Conservation (phyloP, 1,140 invertebrate species). For the Cepaea nemoralis region DNA sequence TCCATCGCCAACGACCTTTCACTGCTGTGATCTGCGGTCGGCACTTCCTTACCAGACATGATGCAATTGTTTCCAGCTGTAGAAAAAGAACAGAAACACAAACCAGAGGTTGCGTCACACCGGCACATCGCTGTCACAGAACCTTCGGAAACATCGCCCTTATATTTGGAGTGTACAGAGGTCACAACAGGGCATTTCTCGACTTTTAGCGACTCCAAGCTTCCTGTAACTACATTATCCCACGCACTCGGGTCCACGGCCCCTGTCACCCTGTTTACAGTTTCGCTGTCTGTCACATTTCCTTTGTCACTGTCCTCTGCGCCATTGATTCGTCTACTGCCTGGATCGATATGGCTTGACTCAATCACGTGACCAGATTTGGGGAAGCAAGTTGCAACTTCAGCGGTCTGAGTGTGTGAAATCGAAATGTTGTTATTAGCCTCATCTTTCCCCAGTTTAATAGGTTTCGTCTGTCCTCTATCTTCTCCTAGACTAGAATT, state of each 20-base stretch:
- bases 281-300: not conserved
- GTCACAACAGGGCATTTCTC: too few species aligned
- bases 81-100: not conserved
- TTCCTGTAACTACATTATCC: too few species aligned
- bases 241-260: not conserved
- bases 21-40: not conserved
- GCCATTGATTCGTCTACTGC: not conserved
- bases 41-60: not conserved
- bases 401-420: not conserved
- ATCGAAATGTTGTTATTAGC: not conserved
- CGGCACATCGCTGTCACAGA: too few species aligned
- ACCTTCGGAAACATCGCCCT: too few species aligned
- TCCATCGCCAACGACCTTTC: not conserved
- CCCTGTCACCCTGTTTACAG: not conserved
- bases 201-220: too few species aligned
- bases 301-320: not conserved
- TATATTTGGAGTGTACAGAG: too few species aligned
- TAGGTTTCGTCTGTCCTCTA: not conserved
- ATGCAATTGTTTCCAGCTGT: not conserved
- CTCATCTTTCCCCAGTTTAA: not conserved
- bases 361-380: not conserved
- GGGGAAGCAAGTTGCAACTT: not conserved
- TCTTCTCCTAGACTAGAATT: not conserved
- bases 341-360: slow-evolving; percentile 1
- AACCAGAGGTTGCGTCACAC: not conserved